A percentile compares a stretch with the other conserved stretches of the same genome.
These are phyloP conservation scores for Sitophilus oryzae DNA, from an alignment of 1,140 invertebrate species.

Conservation along the genomic window DNA sequence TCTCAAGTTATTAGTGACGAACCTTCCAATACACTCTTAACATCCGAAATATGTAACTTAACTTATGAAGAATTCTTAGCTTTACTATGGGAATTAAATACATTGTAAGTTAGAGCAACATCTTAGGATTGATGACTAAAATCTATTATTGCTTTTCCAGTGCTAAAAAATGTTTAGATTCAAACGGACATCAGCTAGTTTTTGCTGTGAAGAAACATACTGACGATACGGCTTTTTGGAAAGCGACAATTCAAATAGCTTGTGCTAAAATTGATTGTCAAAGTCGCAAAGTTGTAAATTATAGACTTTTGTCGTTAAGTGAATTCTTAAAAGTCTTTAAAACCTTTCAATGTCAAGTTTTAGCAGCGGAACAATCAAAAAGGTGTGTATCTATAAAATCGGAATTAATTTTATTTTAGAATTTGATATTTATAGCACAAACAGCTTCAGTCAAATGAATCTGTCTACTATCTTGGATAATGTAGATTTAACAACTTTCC, in stretches of 20 bases:
- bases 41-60: conserved; percentile 34
- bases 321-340: conserved; percentile 55
- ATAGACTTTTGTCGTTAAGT: conserved; percentile 53
- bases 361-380: conserved; percentile 39
- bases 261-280: conserved; percentile 56
- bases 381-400: no score
- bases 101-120: conserved; percentile 37
- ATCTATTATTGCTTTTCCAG: conserved; percentile 46
- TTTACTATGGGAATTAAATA: conserved; percentile 37
- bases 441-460: conserved; percentile 13
- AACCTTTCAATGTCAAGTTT: conserved; percentile 45
- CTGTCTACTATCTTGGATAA: conserved; percentile 27
- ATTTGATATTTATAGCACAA: not conserved
- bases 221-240: conserved; percentile 61
- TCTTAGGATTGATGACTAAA: not conserved
- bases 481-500: conserved; percentile 5
- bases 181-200: conserved; percentile 56
- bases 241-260: conserved; percentile 59
- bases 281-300: conserved; percentile 49
- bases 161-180: conserved; percentile 53
- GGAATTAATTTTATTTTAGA: no score
- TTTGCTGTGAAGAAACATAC: conserved; percentile 61
- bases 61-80: conserved; percentile 36
- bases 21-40: conserved; percentile 29
- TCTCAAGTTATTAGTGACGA: conserved; percentile 32